Evolutionary conservation across 2,113 vertebrate species (phyloP), one percentile per base, ranked within the genome.

Genomic region (Chrysemys picta): DNA sequence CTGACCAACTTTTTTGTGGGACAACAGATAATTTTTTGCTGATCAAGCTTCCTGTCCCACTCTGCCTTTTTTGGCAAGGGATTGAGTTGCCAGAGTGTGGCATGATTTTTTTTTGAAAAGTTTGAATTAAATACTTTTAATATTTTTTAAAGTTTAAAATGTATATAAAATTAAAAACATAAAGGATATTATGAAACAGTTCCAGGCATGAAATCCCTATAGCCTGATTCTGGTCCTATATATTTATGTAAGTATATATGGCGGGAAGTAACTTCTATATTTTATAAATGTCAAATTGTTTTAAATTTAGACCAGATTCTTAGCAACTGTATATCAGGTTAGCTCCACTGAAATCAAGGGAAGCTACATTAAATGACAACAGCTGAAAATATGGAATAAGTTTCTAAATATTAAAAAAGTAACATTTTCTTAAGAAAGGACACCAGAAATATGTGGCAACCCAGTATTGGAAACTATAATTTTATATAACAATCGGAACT

Each of bases 131-230:
- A 72, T 38, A 72, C 19, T 72, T 69, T 14, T 29, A 57, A 27
- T 57, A 27, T 57, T 57, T 57, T 57, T 57, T 14, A 27, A 57
- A 57, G 56, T 59, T 59, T 59, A 31, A 59, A 59, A 31, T 59
- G 27, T 59, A 31, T 59, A 31, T 59, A 31, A 31, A 59, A 59
- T 59, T 59, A 59, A 59, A 59, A 59, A 59, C 27, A 29, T 27
- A 27, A 29, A 31, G 57, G 11, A 59, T 59, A 31, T 14, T 59
- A 59, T 59, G 27, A 59, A 38, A 53, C n/a, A 12, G 10, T 65
- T 78, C 35, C 76, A 9, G 42, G 8, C 5, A 49, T 0, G 0
- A 57, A 1, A 0, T 85, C 85, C 81, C 53, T 78, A 10, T 42
- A 53, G 42, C 75, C 17, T 94, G 5, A 1, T 84, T 88, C 17